Evolutionary conservation across 2,797 vertebrate genomes (phyloP), one percentile per base, ranked within the genome.

Genomic region (Linurgus olivaceus): DNA sequence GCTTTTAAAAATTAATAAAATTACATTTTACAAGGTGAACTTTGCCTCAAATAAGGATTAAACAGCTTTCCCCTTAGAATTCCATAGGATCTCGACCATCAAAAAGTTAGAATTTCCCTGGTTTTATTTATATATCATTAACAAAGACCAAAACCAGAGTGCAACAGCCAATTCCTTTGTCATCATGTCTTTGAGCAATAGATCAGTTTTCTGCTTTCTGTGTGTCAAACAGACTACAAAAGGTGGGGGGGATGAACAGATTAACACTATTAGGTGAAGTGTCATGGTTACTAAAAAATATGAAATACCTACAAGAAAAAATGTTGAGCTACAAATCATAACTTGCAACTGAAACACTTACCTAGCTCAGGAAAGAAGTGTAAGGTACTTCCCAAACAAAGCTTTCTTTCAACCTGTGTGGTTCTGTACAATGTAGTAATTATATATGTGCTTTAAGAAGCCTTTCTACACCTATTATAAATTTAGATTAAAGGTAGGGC

Each of bases 391-490:
- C 38, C 65, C 29, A 77, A 71, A 74, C 37, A 86, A 88, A 52
- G 61, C 23, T 91, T 61, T 45, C 80, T 88, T 91, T 88, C 84
- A 89, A 52, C 18, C 24, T 0, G 0, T 52, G 57, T 50, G 40
- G 65, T 59, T 94, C 72, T 73, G 37, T 31, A 59, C 65, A 47
- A 33, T 0, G 2, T 6, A 77, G 45, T 80, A 80, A 86, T 89
- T 88, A 91, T 24, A 35, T 10, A 57, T 1, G 1, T 50, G 61
- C 61, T 82, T 75, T 79, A 71, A 54, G 78, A 95, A 82, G 33
- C 48, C 65, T 67, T 94, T 94, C 75, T 67, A 59, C 29, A 63
- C 24, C 75, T 68, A 83, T 91, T 91, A 83, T 44, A 96, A 94
- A 44, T 71, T 63, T 67, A 74, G 47, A 93, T 78, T 84, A 95